phyloP scores from a whole-genome alignment of 2,113 vertebrate genomes.

The Emydura subglobosa region DNA sequence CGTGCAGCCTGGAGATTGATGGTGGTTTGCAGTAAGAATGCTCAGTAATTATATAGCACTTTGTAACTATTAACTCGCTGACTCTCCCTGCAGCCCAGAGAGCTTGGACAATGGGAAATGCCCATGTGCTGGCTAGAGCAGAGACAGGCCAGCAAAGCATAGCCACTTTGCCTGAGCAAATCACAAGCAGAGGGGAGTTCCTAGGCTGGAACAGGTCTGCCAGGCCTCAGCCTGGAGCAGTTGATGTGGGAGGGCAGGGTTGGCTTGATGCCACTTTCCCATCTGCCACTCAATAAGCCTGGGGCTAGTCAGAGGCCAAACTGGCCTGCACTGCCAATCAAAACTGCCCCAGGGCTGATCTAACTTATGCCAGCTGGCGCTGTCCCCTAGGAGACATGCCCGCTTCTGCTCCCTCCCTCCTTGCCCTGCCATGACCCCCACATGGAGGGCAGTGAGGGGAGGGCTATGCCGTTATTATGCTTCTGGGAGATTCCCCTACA shows the following conservation, averaged over 20 bases:
- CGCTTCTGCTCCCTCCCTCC: too few species aligned
- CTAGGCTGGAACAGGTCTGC: too few species aligned
- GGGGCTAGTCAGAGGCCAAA: accelerated
- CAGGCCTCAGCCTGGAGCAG: too few species aligned
- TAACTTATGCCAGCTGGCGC: neutral
- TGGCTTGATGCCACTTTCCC: neutral
- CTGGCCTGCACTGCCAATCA: too few species aligned
- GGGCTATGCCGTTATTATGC: neutral
- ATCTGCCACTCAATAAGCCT: neutral
- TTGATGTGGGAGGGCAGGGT: neutral
- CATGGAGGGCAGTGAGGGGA: neutral
- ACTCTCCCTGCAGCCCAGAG: neutral
- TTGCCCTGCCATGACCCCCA: neutral
- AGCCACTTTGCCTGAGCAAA: too few species aligned
- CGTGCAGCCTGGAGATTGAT: neutral
- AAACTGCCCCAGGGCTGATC: neutral
- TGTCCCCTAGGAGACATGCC: neutral
- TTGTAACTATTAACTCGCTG: neutral
- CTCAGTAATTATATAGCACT: neutral
- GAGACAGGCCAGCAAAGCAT: neutral
- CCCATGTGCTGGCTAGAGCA: neutral
- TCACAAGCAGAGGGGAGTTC: too few species aligned
- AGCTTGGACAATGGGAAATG: neutral
- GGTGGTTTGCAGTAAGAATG: neutral
- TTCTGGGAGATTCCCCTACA: neutral